A percentile compares a stretch with the other conserved stretches of the same genome.
Evolutionary conservation across 2,113 vertebrate genomes (phyloP).

Genomic region (Butorides virescens): DNA sequence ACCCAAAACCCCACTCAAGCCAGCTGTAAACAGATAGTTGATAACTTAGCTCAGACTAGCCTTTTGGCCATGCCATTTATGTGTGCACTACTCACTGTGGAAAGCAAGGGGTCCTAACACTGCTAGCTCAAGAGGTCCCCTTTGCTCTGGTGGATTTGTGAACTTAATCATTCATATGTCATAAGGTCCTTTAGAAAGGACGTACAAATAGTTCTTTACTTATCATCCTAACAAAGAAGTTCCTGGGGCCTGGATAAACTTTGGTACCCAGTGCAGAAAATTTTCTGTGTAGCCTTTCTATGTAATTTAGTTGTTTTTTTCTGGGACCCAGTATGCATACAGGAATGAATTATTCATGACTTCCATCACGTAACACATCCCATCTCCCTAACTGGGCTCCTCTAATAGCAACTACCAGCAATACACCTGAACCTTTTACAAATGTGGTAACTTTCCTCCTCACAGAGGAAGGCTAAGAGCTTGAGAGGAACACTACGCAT

Average conservation of each 20-base stretch:
- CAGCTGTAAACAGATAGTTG: neutral
- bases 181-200: neutral
- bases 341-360: neutral
- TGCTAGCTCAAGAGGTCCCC: neutral
- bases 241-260: neutral
- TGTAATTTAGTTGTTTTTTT: neutral
- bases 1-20: neutral
- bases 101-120: neutral
- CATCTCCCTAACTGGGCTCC: neutral
- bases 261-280: neutral
- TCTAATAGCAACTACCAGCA: neutral
- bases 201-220: neutral
- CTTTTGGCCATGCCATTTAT: neutral
- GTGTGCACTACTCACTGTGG: neutral
- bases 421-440: neutral
- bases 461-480: neutral
- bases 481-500: neutral
- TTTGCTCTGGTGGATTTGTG: neutral
- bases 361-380: neutral
- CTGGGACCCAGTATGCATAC: neutral
- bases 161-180: neutral
- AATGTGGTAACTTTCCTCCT: neutral
- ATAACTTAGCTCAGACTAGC: neutral
- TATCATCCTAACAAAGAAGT: neutral
- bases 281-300: neutral